phyloP scores from a whole-genome alignment of 1,140 invertebrate species.

The Chrysopa pallens region DNA sequence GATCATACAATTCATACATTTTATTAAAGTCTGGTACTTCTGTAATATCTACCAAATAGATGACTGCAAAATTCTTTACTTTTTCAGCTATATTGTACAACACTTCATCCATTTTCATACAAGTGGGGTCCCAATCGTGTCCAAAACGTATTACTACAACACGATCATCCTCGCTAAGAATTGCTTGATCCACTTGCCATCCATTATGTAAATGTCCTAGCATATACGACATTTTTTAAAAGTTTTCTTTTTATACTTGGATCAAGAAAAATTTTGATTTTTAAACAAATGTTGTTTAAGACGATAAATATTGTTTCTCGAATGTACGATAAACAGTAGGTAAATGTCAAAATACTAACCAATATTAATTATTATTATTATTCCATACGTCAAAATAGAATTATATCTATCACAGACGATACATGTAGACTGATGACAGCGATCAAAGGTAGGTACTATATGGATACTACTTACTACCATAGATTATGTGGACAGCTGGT shows the following conservation, averaged over 20 bases:
- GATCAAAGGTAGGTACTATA: too few species aligned
- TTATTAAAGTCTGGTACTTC: conserved; percentile 99
- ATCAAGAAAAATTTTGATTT: too few species aligned
- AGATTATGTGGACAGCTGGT: too few species aligned
- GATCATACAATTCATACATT: conserved; percentile 99
- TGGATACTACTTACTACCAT: too few species aligned
- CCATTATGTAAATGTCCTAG: conserved; percentile 97
- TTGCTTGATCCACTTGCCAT: conserved; percentile 98
- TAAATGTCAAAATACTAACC: too few species aligned
- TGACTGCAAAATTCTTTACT: conserved; percentile 95
- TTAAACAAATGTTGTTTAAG: too few species aligned
- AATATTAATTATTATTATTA: too few species aligned
- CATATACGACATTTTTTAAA: conserved; percentile 89
- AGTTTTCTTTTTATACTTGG: not conserved
- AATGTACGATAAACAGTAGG: too few species aligned
- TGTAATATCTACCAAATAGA: conserved; percentile 95
- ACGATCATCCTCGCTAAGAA: conserved; percentile 93
- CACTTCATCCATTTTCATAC: conserved; percentile 99
- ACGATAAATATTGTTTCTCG: too few species aligned
- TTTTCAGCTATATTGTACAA: conserved; percentile 96
- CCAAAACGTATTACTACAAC: conserved; percentile 96
- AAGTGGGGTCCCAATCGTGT: conserved; percentile 98
- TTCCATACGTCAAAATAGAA: too few species aligned
- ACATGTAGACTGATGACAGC: too few species aligned
- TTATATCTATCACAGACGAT: too few species aligned